Percentiles rank a stretch among this genome's conserved stretches.
Evolutionary conservation across 2,113 vertebrate species (phyloP).

Genomic region (Heterocephalus glaber): DNA sequence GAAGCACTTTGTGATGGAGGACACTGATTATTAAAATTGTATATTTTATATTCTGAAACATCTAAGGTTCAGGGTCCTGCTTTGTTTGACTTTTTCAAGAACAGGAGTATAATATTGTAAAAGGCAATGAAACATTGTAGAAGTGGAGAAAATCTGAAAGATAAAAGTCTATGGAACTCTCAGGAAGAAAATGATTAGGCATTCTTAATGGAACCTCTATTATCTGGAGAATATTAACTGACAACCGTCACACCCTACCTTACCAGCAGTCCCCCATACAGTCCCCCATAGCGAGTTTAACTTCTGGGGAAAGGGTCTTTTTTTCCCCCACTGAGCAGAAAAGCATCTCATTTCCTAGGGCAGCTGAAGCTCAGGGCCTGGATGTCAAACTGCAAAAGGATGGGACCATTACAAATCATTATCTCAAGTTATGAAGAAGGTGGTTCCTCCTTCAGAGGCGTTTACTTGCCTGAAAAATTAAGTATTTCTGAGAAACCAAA

Average conservation of each 20-base stretch:
- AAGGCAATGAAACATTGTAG: background rate
- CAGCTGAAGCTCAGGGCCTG: too few relatives aligned
- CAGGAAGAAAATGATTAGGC: background rate
- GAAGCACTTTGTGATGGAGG: background rate
- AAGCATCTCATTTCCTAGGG: background rate
- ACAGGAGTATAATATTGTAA: background rate
- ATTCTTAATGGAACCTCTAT: background rate
- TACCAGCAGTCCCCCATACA: too few relatives aligned
- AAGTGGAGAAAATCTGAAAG: background rate
- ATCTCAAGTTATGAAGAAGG: background rate
- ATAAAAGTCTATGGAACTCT: background rate
- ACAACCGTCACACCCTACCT: background rate
- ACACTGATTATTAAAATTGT: background rate
- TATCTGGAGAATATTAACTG: background rate
- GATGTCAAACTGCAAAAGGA: background rate
- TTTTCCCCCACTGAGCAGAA: background rate
- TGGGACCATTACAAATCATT: background rate
- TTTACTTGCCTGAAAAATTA: background rate
- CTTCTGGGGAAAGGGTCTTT: background rate
- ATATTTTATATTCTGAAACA: background rate
- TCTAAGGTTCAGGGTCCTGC: background rate
- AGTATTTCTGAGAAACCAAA: background rate
- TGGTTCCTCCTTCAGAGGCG: background rate
- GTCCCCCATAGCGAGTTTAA: background rate
- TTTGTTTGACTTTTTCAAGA: constrained; percentile 48